Evolutionary conservation across 35 echinoderm and acorn worm genomes (phyloP).

Genomic region (Acanthaster planci): DNA sequence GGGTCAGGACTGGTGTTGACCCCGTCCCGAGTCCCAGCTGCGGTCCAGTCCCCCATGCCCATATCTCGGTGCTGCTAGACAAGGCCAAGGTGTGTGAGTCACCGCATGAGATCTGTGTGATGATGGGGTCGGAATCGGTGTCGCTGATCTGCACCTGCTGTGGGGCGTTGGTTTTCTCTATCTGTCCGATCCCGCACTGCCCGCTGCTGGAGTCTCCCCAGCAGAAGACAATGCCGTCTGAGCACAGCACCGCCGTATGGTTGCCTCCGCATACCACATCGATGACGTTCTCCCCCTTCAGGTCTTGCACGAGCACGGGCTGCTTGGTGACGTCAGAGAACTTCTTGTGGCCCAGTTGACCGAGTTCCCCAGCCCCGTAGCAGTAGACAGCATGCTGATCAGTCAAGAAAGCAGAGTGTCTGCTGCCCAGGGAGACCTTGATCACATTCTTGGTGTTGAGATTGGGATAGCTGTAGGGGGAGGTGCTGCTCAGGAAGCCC

Average conservation of each 20-base stretch:
- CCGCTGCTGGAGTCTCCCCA: slow-evolving; percentile 87
- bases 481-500: slow-evolving; percentile 75
- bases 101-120: slow-evolving; percentile 88
- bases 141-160: slow-evolving; percentile 76
- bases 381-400: slow-evolving; percentile 75
- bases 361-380: slow-evolving; percentile 75
- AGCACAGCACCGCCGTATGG: slow-evolving; percentile 91
- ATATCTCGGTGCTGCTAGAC: slow-evolving; percentile 80
- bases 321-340: slow-evolving; percentile 92
- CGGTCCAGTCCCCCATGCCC: slow-evolving; percentile 91
- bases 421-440: slow-evolving; percentile 90
- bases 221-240: slow-evolving; percentile 97
- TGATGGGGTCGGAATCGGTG: slow-evolving; percentile 67
- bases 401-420: slow-evolving; percentile 82
- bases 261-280: slow-evolving; percentile 95
- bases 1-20: slow-evolving; percentile 65
- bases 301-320: slow-evolving; percentile 82
- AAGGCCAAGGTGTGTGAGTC: slow-evolving; percentile 88
- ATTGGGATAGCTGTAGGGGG: slow-evolving; percentile 61
- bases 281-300: slow-evolving; percentile 92
- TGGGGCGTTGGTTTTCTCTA: slow-evolving; percentile 76
- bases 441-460: slow-evolving; percentile 79
- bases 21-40: slow-evolving; percentile 90
- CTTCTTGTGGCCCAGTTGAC: slow-evolving; percentile 92
- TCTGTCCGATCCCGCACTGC: slow-evolving; percentile 72